Percentiles rank a stretch among this genome's conserved stretches.
phyloP scores from a whole-genome alignment of 2,797 vertebrate genomes.

The Pseudochromis fuscus region DNA sequence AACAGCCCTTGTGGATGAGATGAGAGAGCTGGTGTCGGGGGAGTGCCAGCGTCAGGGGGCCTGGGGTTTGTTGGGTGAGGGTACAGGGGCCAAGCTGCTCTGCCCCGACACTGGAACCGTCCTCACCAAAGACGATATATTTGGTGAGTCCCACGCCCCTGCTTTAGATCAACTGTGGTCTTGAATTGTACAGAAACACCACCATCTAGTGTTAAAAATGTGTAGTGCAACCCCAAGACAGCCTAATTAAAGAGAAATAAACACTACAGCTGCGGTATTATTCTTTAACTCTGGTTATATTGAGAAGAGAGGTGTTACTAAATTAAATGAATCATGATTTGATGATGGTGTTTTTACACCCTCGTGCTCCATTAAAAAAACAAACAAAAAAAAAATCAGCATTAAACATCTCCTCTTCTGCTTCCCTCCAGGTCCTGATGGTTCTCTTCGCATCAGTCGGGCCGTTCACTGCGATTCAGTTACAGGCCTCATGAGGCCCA shows the following conservation, averaged over 20 bases:
- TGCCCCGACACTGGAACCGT: constrained; percentile 79
- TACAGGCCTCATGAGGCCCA: constrained; percentile 86
- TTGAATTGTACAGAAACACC: constrained; percentile 30
- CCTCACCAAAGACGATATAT: constrained; percentile 83
- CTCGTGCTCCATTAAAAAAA: background rate
- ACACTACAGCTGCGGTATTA: background rate
- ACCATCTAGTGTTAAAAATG: constrained; percentile 56
- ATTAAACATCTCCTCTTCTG: background rate
- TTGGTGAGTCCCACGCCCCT: constrained; percentile 77
- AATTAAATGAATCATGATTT: background rate
- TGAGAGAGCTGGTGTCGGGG: constrained; percentile 81
- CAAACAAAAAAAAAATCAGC: no score
- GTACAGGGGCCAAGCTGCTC: constrained; percentile 86
- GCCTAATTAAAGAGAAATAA: background rate
- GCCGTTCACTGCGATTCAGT: constrained; percentile 77
- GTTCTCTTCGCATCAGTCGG: constrained; percentile 65
- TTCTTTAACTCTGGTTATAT: no score
- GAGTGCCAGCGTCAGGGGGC: constrained; percentile 88
- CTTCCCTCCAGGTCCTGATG: constrained; percentile 76
- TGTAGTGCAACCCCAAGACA: constrained; percentile 36
- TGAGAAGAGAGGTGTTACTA: no score
- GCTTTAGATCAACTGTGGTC: background rate
- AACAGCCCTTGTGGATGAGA: constrained; percentile 70
- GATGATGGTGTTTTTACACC: background rate
- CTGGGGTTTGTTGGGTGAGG: constrained; percentile 88